Evolutionary conservation across 2,797 vertebrate species (phyloP).

Genomic region (Lepus oiostolus): DNA sequence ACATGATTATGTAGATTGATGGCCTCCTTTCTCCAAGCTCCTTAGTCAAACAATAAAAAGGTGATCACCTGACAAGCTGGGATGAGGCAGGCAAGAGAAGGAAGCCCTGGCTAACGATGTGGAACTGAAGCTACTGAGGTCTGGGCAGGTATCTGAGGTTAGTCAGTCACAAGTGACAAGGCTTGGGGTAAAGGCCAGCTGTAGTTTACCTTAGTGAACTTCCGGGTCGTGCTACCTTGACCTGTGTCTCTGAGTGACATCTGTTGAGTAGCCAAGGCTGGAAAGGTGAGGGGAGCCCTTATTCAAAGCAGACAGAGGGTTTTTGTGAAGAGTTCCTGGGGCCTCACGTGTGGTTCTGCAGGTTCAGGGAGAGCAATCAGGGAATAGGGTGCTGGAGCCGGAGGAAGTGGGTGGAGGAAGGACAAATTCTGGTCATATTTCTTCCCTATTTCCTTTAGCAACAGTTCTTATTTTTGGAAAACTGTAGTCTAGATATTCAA

Average conservation of each 20-base stretch:
- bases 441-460: not conserved
- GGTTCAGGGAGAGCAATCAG: not conserved
- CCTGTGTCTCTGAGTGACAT: not conserved
- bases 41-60: not conserved
- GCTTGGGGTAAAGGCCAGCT: not conserved
- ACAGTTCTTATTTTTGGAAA: not conserved
- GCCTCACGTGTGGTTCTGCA: accelerated
- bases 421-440: not conserved
- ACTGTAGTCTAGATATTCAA: conserved; percentile 9
- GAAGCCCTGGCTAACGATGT: not conserved
- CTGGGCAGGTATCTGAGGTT: not conserved
- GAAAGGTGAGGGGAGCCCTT: not conserved
- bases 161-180: not conserved
- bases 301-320: not conserved
- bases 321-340: not conserved
- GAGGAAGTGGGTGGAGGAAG: not conserved
- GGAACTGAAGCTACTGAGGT: not conserved
- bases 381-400: accelerated
- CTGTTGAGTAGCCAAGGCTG: not conserved
- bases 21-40: not conserved
- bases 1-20: not conserved
- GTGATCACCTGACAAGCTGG: not conserved
- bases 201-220: not conserved
- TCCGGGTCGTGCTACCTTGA: not conserved
- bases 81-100: not conserved